Evolutionary conservation across 2,888 invertebrate species (phyloP), one percentile per base, ranked within the genome.

Genomic region (Fragum whitleyi): DNA sequence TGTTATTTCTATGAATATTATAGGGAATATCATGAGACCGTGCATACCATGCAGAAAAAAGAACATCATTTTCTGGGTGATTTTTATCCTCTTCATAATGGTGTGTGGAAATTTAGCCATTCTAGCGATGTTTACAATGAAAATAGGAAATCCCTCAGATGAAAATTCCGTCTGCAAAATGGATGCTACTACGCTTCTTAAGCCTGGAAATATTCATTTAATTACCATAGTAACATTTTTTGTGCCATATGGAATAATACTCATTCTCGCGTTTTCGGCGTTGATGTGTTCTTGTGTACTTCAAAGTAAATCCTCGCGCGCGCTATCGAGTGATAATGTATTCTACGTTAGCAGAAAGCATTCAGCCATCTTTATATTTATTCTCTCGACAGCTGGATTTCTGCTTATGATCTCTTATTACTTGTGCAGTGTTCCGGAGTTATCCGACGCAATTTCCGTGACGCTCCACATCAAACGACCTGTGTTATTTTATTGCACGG

Each of bases 201-300:
- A 36, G 39, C 36, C 72, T 23, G 69, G 72, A 23, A 69, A 32
- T 53, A 71, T 79, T 29, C 57, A 80, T 23, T 47, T 84, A 51
- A 71, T 79, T 29, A 59, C 79, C 39, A 78, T 82, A 62, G 75
- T 79, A 19, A 81, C 79, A 51, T 85, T 85, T 53, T 79, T 74
- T 55, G 57, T 85, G 28, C 85, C 85, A 36, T 85, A 79, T 53
- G 81, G 78, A 68, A 79, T 81, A 51, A 28, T 81, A 72, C 80
- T 85, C 42, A 74, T 77, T 14, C 67, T 85, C 9, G 74, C 81
- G 11, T 72, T 85, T 42, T 62, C 81, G 19, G 61, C 81, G 32
- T 77, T 85, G 19, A 39, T 85, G 29, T 79, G 77, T 72, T 81
- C 76, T 19, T 79, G 81, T 28, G 62, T 62, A 55, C 77, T 70